Evolutionary conservation across 1,140 invertebrate species (phyloP).

Genomic region (Euschistus heros): DNA sequence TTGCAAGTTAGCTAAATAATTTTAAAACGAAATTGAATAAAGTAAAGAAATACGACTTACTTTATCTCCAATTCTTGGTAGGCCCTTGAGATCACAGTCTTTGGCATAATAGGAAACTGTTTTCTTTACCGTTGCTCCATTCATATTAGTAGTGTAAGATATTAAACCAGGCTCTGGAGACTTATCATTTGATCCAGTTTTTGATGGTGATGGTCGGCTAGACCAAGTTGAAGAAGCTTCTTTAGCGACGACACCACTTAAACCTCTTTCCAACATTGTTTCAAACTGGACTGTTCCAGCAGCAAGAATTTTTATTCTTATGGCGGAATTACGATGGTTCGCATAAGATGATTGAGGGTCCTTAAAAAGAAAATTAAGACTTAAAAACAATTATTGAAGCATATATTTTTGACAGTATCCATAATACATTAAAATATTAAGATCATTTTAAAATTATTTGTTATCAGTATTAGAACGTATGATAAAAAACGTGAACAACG

Average conservation of each 20-base stretch:
- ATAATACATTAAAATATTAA: too few species aligned
- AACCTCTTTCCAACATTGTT: constrained; percentile 58
- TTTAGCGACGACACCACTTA: constrained; percentile 58
- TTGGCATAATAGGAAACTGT: constrained; percentile 66
- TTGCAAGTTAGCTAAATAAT: too few species aligned
- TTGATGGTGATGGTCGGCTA: constrained; percentile 34
- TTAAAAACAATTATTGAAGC: too few species aligned
- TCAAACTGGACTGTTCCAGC: constrained; percentile 78
- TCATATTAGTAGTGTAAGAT: constrained; percentile 56
- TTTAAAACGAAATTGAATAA: too few species aligned
- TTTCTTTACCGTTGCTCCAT: constrained; percentile 44
- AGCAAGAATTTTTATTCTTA: constrained; percentile 78
- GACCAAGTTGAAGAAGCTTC: constrained; percentile 45
- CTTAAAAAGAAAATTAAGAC: constrained; percentile 30
- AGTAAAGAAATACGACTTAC: constrained; percentile 35
- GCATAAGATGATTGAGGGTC: constrained; percentile 60
- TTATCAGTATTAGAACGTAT: too few species aligned
- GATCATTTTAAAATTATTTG: too few species aligned
- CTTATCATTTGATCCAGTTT: constrained; percentile 34
- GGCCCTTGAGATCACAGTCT: constrained; percentile 67
- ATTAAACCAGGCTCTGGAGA: constrained; percentile 53
- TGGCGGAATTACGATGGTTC: constrained; percentile 69
- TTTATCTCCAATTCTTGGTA: constrained; percentile 69
- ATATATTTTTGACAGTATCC: too few species aligned
- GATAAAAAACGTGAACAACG: too few species aligned